Base-by-base conservation (phyloP, 2,888 invertebrate genomes). In the Disparrhopalites patrizii region DNA sequence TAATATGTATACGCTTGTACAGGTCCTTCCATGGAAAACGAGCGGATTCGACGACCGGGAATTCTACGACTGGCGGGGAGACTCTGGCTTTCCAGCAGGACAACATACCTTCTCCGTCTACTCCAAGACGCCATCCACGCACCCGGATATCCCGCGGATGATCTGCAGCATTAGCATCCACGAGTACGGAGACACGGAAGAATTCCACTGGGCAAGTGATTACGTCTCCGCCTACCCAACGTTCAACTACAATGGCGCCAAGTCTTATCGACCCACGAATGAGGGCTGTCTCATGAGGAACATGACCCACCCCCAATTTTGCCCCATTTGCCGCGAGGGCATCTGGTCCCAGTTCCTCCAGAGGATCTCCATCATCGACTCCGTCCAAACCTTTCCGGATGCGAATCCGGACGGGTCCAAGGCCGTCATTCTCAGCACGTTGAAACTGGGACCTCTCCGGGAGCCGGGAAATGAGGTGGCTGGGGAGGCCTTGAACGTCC, bases 341-440 rank as follows among this genome's bases (percentile, higher is more conserved):
- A 74, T 74, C 65, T 74, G 74, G 74, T 55, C 66, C 20, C 58
- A 74, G 54, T 72, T 74, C 47, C 40, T 74, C 1, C 47, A 69
- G n/a, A 7, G 36, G 8, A 36, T 36, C 36, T 68, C 70, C 15
- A 52, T 74, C 20, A 74, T 74, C 33, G 74, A 74, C 40, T 33
- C 60, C 15, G 67, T 74, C 8, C 58, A 60, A 8, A 56, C 63
- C 13, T 10, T 55, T 18, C 10, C 33, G 5, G 13, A 4, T 1
- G 51, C 20, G n/a, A 63, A 66, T n/a, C 60, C 66, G 0, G 62
- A 62, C 51, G 70, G 61, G 40, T 55, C 55, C 5, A 20, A 52
- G 1, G n/a, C 50, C 1, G 71, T 72, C 20, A 62, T 61, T 7
- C 36, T 74, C 0, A 47, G 65, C 15, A 74, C 74, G 8, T 33